Evolutionary conservation across 2,888 invertebrate genomes (phyloP).

Genomic region (Drosophila subsilvestris): DNA sequence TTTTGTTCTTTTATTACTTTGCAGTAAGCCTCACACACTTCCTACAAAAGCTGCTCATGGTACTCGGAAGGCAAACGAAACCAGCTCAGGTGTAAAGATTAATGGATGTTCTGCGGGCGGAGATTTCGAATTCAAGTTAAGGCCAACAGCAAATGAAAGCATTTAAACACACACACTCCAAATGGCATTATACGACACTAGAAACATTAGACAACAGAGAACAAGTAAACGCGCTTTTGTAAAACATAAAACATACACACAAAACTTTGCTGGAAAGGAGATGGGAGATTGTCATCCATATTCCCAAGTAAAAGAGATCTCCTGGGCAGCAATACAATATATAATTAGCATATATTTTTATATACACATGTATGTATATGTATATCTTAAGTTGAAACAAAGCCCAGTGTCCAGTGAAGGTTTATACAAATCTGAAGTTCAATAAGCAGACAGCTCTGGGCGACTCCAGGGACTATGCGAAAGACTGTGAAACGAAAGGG

Average conservation of each 20-base stretch:
- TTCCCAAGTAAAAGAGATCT: not conserved
- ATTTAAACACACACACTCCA: slow-evolving; percentile 50
- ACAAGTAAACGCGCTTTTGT: slow-evolving; percentile 58
- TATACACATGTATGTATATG: slow-evolving; percentile 63
- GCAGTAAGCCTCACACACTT: slow-evolving; percentile 87
- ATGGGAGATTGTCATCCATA: not conserved
- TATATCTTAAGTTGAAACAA: slow-evolving; percentile 63
- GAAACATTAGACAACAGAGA: slow-evolving; percentile 20
- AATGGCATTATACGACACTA: slow-evolving; percentile 40
- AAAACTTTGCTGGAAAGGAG: slow-evolving; percentile 7
- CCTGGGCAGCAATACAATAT: slow-evolving; percentile 30
- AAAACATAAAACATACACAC: slow-evolving; percentile 4
- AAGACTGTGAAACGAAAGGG: slow-evolving; percentile 54
- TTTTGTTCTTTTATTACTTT: slow-evolving; percentile 62
- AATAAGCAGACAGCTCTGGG: slow-evolving; percentile 46
- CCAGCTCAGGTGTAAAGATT: slow-evolving; percentile 87
- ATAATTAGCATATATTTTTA: slow-evolving; percentile 42
- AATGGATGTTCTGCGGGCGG: slow-evolving; percentile 16
- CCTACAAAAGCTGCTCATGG: slow-evolving; percentile 90
- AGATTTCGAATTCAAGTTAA: slow-evolving; percentile 36
- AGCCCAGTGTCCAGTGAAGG: slow-evolving; percentile 44
- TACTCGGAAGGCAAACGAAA: slow-evolving; percentile 89
- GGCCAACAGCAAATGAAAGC: slow-evolving; percentile 68
- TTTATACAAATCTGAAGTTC: slow-evolving; percentile 22
- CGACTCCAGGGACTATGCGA: slow-evolving; percentile 1